phyloP scores from a whole-genome alignment of 2,113 vertebrate genomes.

The Acrocephalus kingi region DNA sequence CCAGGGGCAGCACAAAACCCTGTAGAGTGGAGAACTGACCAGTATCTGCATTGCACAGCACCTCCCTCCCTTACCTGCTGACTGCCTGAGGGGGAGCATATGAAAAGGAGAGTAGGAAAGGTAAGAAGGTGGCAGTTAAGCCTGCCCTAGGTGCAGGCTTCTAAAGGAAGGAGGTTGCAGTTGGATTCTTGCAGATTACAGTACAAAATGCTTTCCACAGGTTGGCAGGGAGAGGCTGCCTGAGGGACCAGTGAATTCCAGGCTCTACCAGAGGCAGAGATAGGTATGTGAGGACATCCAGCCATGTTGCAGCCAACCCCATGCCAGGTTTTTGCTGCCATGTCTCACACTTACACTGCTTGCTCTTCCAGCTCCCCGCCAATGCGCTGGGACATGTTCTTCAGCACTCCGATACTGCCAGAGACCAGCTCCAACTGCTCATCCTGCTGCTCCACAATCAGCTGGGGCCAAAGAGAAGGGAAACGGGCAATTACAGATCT shows the following conservation, averaged over 20 bases:
- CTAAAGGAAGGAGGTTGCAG: fast-evolving
- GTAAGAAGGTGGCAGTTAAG: neutral
- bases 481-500: slow-evolving; percentile 42
- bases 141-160: neutral
- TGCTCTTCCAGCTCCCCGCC: slow-evolving; percentile 97
- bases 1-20: neutral
- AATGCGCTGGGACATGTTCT: slow-evolving; percentile 98
- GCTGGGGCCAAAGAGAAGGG: slow-evolving; percentile 72
- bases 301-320: neutral
- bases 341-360: slow-evolving; percentile 84
- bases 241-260: neutral
- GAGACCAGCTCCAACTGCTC: slow-evolving; percentile 97
- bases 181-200: neutral
- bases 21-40: neutral
- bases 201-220: neutral
- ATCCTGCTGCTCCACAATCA: slow-evolving; percentile 94
- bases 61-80: neutral
- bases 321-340: neutral
- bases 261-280: neutral
- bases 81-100: neutral
- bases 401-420: slow-evolving; percentile 95
- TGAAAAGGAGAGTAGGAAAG: neutral
- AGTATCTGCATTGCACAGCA: neutral
- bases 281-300: neutral
- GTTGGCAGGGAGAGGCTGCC: neutral